Evolutionary conservation across 2,797 vertebrate species (phyloP).

Genomic region (Microhierax caerulescens): DNA sequence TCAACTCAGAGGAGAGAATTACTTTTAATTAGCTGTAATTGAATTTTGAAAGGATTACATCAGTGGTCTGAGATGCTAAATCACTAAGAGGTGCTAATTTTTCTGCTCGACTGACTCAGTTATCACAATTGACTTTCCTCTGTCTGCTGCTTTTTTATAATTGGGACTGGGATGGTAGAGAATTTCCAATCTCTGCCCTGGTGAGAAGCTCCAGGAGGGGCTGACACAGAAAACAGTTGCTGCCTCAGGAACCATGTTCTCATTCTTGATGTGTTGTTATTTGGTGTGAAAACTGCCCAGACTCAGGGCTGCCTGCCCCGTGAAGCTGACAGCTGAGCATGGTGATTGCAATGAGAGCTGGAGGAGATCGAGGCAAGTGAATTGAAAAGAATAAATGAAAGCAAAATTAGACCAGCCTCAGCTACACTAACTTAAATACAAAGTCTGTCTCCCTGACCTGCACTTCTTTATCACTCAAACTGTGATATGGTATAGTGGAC

Average conservation of each 20-base stretch:
- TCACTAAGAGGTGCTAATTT: background rate
- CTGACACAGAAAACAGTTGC: background rate
- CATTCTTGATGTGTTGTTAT: background rate
- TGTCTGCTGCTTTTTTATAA: background rate
- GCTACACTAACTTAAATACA: background rate
- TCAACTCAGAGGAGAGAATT: background rate
- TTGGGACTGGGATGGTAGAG: background rate
- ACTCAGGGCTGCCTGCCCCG: background rate
- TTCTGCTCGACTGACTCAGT: background rate
- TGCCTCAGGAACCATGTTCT: background rate
- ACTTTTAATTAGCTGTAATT: conserved; percentile 53
- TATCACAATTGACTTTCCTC: background rate
- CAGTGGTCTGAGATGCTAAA: background rate
- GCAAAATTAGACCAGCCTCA: background rate
- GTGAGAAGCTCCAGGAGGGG: background rate
- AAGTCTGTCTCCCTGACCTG: background rate
- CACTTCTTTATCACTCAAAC: background rate
- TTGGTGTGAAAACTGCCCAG: conserved; percentile 34
- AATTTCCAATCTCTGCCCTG: conserved; percentile 24
- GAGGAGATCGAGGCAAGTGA: background rate
- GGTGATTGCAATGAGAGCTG: background rate
- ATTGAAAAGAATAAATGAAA: background rate
- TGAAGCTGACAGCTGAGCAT: background rate
- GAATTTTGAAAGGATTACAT: conserved; percentile 20
- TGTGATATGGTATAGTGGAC: background rate